Percentiles rank a stretch among this genome's conserved stretches.
Conservation (phyloP, 2,797 vertebrate species). For the Megalops cyprinoides region DNA sequence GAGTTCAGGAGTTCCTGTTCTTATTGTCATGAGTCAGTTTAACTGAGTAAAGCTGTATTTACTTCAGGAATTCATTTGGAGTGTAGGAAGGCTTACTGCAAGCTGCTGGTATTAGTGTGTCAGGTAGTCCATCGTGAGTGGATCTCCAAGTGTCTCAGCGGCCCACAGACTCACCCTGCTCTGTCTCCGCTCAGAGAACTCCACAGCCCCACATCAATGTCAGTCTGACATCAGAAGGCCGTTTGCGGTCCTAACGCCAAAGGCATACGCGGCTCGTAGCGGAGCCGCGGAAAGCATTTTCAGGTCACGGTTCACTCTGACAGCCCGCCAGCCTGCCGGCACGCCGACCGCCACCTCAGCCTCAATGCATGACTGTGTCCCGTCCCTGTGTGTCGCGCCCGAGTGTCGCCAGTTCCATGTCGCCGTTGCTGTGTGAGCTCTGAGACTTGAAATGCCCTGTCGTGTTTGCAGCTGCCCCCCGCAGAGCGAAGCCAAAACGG, state of each 20-base stretch:
- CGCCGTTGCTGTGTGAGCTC: too few relatives aligned
- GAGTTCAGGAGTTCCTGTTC: neutral
- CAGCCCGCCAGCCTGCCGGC: too few relatives aligned
- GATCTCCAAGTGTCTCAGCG: neutral
- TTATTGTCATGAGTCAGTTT: neutral
- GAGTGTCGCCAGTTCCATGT: neutral
- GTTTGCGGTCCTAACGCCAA: too few relatives aligned
- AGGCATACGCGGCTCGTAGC: neutral
- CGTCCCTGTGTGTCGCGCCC: neutral
- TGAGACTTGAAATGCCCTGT: conserved; percentile 8
- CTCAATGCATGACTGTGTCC: neutral
- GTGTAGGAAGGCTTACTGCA: neutral
- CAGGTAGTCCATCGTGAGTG: neutral
- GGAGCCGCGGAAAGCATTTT: neutral
- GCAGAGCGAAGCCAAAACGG: neutral
- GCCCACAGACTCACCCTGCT: neutral
- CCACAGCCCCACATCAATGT: conserved; percentile 34
- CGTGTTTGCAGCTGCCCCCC: conserved; percentile 30
- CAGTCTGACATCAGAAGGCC: conserved; percentile 23
- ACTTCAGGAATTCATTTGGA: neutral
- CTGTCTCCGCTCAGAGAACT: neutral
- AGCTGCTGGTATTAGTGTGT: neutral
- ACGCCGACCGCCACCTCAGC: too few relatives aligned
- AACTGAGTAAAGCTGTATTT: neutral
- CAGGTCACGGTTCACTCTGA: neutral